Conservation (phyloP, 2,797 vertebrate genomes). For the Danionella dracula region DNA sequence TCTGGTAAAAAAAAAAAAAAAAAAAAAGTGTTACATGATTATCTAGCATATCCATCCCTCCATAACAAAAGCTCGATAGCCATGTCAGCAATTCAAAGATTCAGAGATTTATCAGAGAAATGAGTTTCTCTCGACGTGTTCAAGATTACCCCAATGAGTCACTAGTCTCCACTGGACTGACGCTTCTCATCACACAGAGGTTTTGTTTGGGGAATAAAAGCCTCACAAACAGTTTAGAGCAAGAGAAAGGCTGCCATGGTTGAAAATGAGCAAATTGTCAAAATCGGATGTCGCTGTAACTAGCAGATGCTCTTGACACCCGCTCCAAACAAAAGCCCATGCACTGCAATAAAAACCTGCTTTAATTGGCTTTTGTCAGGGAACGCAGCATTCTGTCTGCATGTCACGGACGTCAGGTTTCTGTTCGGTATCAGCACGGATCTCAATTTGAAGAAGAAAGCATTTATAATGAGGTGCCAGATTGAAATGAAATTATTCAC, state of each 20-base stretch:
- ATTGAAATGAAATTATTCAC: slow-evolving; percentile 63
- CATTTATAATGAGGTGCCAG: slow-evolving; percentile 62
- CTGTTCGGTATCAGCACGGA: slow-evolving; percentile 55
- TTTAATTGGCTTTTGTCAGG: slow-evolving; percentile 59
- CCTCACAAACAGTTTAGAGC: slow-evolving; percentile 37
- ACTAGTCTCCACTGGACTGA: slow-evolving; percentile 10
- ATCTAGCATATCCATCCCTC: no score
- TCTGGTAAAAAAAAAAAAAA: no score
- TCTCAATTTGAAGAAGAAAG: slow-evolving; percentile 59
- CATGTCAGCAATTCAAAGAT: slow-evolving; percentile 8
- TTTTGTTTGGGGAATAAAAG: slow-evolving; percentile 61
- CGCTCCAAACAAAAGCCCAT: slow-evolving; percentile 53
- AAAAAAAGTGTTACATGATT: no score
- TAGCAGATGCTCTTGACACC: slow-evolving; percentile 60
- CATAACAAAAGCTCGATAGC: slow-evolving; percentile 1
- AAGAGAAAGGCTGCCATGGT: slow-evolving; percentile 32
- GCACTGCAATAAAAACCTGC: slow-evolving; percentile 41
- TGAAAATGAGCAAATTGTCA: slow-evolving; percentile 48
- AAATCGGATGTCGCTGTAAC: slow-evolving; percentile 53
- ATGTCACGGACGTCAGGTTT: slow-evolving; percentile 66
- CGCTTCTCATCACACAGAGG: slow-evolving; percentile 56
- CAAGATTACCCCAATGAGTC: slow-evolving; percentile 17
- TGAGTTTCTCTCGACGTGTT: slow-evolving; percentile 6
- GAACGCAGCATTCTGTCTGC: slow-evolving; percentile 59
- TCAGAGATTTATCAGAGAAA: not conserved